Conservation (phyloP, 2,888 invertebrate species). For the Nycteola revayana region DNA sequence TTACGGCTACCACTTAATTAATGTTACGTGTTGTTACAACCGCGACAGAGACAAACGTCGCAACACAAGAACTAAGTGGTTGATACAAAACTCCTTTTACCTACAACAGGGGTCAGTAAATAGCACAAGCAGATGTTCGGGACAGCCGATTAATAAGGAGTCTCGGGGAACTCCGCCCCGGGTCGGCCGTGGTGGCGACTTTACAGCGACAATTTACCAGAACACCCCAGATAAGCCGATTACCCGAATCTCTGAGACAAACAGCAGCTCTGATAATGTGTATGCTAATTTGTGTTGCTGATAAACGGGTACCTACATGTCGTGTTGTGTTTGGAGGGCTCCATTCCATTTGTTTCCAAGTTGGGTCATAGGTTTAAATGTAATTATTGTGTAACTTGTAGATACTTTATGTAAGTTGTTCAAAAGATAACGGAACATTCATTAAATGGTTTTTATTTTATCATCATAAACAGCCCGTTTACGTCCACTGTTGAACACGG, state of each 20-base stretch:
- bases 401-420: too few species aligned
- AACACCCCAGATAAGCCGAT: constrained; percentile 63
- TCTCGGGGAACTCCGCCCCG: constrained; percentile 55
- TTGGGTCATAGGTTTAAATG: too few species aligned
- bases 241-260: constrained; percentile 57
- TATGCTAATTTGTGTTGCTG: constrained; percentile 45
- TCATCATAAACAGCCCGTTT: too few species aligned
- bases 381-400: too few species aligned
- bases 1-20: constrained; percentile 29
- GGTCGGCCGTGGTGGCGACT: constrained; percentile 50
- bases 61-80: constrained; percentile 52
- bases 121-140: constrained; percentile 72
- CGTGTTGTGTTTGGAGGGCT: too few species aligned
- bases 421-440: too few species aligned
- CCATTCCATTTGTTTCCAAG: too few species aligned
- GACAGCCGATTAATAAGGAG: constrained; percentile 79
- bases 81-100: constrained; percentile 48
- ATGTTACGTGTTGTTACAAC: constrained; percentile 30
- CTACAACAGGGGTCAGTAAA: constrained; percentile 69
- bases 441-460: too few species aligned
- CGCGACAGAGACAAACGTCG: constrained; percentile 44
- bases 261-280: constrained; percentile 42
- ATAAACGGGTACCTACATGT: too few species aligned
- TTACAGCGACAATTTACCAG: constrained; percentile 61
- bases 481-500: too few species aligned